These are phyloP conservation scores for Strix uralensis DNA, from an alignment of 2,113 vertebrate species.

Conservation along the genomic window DNA sequence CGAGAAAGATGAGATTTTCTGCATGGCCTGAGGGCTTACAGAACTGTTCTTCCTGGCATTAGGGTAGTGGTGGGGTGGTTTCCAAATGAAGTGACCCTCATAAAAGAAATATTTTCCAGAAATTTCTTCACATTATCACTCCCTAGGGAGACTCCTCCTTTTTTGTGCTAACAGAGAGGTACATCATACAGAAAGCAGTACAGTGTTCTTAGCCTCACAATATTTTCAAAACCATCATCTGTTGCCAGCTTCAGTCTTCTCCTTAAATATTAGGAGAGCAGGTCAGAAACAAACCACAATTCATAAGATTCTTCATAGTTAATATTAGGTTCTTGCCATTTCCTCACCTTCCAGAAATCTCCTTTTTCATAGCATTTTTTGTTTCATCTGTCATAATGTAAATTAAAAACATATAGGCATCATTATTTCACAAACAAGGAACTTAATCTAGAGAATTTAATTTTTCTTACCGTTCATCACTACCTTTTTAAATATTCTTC, in stretches of 20 bases:
- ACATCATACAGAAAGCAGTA: neutral
- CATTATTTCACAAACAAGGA: neutral
- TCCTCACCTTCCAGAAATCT: neutral
- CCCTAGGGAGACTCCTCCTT: neutral
- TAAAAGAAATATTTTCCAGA: neutral
- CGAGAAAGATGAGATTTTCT: neutral
- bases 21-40: neutral
- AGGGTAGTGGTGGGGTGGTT: neutral
- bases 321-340: neutral
- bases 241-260: neutral
- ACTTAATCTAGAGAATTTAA: neutral
- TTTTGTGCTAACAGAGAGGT: neutral
- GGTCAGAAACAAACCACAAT: neutral
- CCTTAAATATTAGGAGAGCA: neutral
- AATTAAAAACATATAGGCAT: neutral
- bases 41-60: neutral
- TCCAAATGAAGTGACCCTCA: neutral
- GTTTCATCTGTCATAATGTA: neutral
- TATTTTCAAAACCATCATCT: neutral
- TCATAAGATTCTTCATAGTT: neutral
- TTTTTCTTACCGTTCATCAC: neutral
- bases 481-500: neutral
- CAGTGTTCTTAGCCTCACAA: neutral
- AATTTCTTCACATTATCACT: neutral
- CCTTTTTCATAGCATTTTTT: neutral